Percentiles rank a stretch among this genome's conserved stretches.
Evolutionary conservation across 2,888 invertebrate genomes (phyloP).

Genomic region (Chesias legatella): DNA sequence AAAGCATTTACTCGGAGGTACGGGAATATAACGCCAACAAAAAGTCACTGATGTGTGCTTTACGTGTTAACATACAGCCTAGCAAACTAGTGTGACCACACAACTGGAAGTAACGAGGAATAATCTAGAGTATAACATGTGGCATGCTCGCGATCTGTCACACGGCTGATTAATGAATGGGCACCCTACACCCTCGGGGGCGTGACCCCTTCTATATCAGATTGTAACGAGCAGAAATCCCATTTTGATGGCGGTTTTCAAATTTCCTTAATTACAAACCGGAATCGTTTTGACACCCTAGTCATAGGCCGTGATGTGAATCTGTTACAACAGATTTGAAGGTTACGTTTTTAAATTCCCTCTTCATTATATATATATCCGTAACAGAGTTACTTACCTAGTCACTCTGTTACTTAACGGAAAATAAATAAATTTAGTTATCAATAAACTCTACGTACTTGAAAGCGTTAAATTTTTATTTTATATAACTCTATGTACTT

Average conservation of each 20-base stretch:
- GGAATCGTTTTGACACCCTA: slow-evolving; percentile 54
- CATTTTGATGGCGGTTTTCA: slow-evolving; percentile 59
- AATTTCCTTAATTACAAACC: slow-evolving; percentile 74
- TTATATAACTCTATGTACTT: too few species aligned
- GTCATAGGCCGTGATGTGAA: slow-evolving; percentile 25
- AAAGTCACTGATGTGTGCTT: slow-evolving; percentile 15
- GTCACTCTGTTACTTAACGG: too few species aligned
- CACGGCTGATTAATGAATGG: slow-evolving; percentile 63
- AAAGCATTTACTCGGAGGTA: neutral
- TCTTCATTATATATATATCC: neutral
- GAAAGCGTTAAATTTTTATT: too few species aligned
- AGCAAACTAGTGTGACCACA: slow-evolving; percentile 40
- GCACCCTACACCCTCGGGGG: slow-evolving; percentile 32
- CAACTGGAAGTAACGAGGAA: slow-evolving; percentile 47
- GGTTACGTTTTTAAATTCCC: neutral
- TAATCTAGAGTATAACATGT: slow-evolving; percentile 56
- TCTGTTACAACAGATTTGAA: slow-evolving; percentile 10
- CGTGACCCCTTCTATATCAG: slow-evolving; percentile 34
- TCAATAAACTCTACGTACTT: too few species aligned
- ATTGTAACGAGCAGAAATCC: slow-evolving; percentile 39
- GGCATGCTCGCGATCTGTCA: slow-evolving; percentile 59
- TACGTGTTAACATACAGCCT: slow-evolving; percentile 14
- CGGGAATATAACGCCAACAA: slow-evolving; percentile 13
- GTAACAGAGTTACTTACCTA: too few species aligned
- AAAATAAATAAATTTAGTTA: too few species aligned